A percentile compares a stretch with the other conserved stretches of the same genome.
Conservation (phyloP, 2,888 invertebrate genomes). For the Spisula solida region DNA sequence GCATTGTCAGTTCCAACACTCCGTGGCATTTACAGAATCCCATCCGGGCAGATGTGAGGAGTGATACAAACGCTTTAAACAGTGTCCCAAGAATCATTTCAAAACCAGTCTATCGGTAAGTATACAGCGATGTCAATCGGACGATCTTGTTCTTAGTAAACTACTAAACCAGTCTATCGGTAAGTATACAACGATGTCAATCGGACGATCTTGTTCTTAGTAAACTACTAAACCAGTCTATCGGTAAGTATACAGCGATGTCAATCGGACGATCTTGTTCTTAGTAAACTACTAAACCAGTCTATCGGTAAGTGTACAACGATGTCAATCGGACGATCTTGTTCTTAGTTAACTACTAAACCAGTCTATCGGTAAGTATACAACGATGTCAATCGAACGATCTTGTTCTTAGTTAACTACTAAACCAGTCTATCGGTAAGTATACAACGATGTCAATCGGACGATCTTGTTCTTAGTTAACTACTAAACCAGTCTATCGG, state of each 20-base stretch:
- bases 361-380: not conserved
- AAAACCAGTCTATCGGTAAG: constrained; percentile 16
- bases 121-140: not conserved
- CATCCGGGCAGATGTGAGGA: constrained; percentile 56
- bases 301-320: not conserved
- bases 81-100: constrained; percentile 63
- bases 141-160: too few species aligned
- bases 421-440: not conserved
- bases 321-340: not conserved
- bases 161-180: constrained; percentile 14
- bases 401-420: too few species aligned
- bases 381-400: not conserved
- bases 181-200: not conserved
- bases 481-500: not conserved
- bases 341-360: too few species aligned
- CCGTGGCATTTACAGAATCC: constrained; percentile 73
- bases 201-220: too few species aligned
- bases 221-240: constrained; percentile 17
- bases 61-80: constrained; percentile 73
- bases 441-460: not conserved
- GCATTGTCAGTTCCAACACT: not conserved
- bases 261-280: not conserved
- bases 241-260: not conserved
- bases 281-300: too few species aligned
- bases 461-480: too few species aligned